These are phyloP conservation scores for Lycocorax pyrrhopterus DNA, from an alignment of 2,113 vertebrate genomes.

Conservation along the genomic window DNA sequence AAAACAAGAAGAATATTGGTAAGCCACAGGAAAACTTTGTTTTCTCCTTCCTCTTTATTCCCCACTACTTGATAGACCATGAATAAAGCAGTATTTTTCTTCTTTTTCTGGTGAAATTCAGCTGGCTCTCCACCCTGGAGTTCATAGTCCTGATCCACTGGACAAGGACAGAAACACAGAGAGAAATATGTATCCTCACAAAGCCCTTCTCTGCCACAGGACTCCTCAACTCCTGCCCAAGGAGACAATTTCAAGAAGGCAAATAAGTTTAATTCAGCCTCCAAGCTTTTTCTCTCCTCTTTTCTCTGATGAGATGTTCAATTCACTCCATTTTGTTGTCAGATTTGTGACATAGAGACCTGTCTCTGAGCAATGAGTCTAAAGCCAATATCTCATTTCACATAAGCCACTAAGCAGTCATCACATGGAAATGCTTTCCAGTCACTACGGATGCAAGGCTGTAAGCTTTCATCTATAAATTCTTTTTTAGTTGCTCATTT, in stretches of 20 bases:
- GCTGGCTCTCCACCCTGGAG: neutral
- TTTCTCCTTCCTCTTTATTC: neutral
- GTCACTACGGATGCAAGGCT: slow-evolving; percentile 50
- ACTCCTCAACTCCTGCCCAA: neutral
- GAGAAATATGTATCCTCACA: neutral
- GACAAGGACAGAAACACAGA: neutral
- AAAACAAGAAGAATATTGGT: neutral
- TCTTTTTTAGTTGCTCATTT: slow-evolving; percentile 64
- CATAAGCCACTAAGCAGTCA: slow-evolving; percentile 47
- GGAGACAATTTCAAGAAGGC: neutral
- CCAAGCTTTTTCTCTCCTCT: neutral
- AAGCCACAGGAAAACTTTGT: neutral
- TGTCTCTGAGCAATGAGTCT: slow-evolving; percentile 41
- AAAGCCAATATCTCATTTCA: slow-evolving; percentile 61
- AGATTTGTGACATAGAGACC: slow-evolving; percentile 40
- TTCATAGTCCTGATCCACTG: neutral
- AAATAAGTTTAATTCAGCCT: neutral
- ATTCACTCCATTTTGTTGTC: slow-evolving; percentile 53
- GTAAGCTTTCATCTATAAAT: slow-evolving; percentile 67
- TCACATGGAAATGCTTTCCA: slow-evolving; percentile 42
- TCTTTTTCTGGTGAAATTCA: neutral
- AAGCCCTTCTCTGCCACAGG: neutral
- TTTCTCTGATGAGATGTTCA: slow-evolving; percentile 18
- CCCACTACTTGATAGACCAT: neutral
- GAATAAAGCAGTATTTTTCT: neutral